These are phyloP conservation scores for Gryon sp. DNA, from an alignment of 1,140 invertebrate species.

Conservation along the genomic window DNA sequence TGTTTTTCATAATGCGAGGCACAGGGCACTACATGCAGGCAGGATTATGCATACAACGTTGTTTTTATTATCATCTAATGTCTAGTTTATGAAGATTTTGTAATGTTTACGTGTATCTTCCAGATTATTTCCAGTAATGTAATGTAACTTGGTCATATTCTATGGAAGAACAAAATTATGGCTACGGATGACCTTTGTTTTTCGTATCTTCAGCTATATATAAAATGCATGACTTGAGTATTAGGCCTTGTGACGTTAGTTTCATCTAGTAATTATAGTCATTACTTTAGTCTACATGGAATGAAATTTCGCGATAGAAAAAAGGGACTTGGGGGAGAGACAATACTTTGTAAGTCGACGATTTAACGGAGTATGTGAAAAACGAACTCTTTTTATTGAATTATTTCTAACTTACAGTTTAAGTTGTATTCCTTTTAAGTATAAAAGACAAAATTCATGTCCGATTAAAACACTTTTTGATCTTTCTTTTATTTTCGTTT, in stretches of 20 bases:
- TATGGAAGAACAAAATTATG: too few relatives aligned
- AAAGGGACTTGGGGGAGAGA: too few relatives aligned
- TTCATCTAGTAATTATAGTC: too few relatives aligned
- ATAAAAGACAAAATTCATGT: conserved; percentile 22
- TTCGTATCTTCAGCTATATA: too few relatives aligned
- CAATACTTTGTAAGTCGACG: too few relatives aligned
- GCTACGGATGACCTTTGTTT: too few relatives aligned
- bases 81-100: too few relatives aligned
- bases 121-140: too few relatives aligned
- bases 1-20: conserved; percentile 45
- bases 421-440: conserved; percentile 11
- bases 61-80: conserved; percentile 19
- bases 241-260: conserved; percentile 26
- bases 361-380: not conserved
- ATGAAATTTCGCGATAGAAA: conserved; percentile 8
- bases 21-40: conserved; percentile 58
- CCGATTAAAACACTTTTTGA: not conserved
- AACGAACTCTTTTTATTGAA: not conserved
- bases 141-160: too few relatives aligned
- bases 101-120: too few relatives aligned
- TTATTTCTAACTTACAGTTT: conserved; percentile 6
- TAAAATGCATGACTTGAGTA: conserved; percentile 10
- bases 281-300: conserved; percentile 17
- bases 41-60: conserved; percentile 30
- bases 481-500: too few relatives aligned